Evolutionary conservation across 2,797 vertebrate species (phyloP), one percentile per base, ranked within the genome.

Genomic region (Ptychobarbus kaznakovi): DNA sequence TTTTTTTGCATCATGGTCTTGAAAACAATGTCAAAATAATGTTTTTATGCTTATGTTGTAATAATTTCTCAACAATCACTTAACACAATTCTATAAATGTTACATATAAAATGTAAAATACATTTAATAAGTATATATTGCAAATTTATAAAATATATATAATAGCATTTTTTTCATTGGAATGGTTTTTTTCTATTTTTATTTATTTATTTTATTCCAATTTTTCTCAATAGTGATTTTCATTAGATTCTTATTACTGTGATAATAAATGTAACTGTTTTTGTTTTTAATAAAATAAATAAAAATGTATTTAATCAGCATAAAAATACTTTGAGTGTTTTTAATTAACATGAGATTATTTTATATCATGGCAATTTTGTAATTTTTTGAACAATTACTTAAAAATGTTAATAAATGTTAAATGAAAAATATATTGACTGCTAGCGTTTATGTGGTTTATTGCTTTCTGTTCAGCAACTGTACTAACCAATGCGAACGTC

Each of bases 401-500:
- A 1, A 69, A 70, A 20, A 70, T 0, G 11, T 63, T 63, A 63
- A 63, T 63, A 63, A 63, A 63, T 63, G 25, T 15, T 63, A 44
- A 44, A 70, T n/a, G 15, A n/a, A 22, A 69, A 20, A 40, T 44
- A 44, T 46, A 73, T 16, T 63, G 20, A 9, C 20, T 56, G 7
- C 10, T 56, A 56, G 7, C 4, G 6, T 77, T 40, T n/a, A 25
- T 28, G 56, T 13, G 38, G 9, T 79, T 63, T n/a, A 44, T 72
- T 68, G 53, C 20, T 10, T 74, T 15, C 12, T 11, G 9, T 58
- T 11, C 28, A 74, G 72, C 28, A 66, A 11, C 35, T 58, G 46
- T 28, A 72, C 90, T 84, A 86, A 92, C 91, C 91, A 49, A 86
- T 79, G 75, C 1, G 79, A 81, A 80, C 38, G 76, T 84, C 74